phyloP scores from a whole-genome alignment of 2,888 invertebrate species.

The Galerucella pusilla region DNA sequence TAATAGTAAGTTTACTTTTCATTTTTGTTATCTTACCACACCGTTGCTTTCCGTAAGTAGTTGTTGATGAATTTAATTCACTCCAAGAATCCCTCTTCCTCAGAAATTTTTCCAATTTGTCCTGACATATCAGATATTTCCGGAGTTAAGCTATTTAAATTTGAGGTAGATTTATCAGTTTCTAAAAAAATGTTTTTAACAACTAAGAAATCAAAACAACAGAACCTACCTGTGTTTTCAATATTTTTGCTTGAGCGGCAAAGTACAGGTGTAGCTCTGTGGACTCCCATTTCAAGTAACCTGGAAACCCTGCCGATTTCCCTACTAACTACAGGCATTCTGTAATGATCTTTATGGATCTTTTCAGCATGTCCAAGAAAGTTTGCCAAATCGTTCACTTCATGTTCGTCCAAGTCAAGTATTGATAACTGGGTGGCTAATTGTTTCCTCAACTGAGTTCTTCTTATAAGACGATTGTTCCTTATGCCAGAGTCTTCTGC shows the following conservation, averaged over 20 bases:
- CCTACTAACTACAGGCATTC: constrained; percentile 24
- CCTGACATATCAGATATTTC: neutral
- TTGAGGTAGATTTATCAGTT: neutral
- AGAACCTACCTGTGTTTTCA: constrained; percentile 2
- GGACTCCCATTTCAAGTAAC: constrained; percentile 26
- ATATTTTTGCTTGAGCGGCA: constrained; percentile 1
- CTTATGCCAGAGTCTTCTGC: constrained; percentile 49
- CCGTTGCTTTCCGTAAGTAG: constrained; percentile 7
- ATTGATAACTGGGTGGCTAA: constrained; percentile 47
- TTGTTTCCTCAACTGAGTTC: constrained; percentile 49
- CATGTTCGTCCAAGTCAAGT: constrained; percentile 30
- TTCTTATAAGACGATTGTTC: constrained; percentile 43
- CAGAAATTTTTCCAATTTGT: neutral
- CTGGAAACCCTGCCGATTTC: constrained; percentile 17
- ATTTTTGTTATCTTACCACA: constrained; percentile 11
- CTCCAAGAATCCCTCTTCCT: constrained; percentile 13
- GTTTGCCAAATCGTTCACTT: constrained; percentile 38
- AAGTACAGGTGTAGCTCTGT: neutral
- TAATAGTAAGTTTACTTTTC: neutral
- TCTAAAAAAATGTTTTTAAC: neutral
- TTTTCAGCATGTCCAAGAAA: constrained; percentile 41
- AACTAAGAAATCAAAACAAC: neutral
- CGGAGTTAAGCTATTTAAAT: neutral
- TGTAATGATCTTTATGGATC: constrained; percentile 38
- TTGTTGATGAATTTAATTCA: constrained; percentile 1